phyloP scores from a whole-genome alignment of 1,140 invertebrate genomes.

The Maniola jurtina region DNA sequence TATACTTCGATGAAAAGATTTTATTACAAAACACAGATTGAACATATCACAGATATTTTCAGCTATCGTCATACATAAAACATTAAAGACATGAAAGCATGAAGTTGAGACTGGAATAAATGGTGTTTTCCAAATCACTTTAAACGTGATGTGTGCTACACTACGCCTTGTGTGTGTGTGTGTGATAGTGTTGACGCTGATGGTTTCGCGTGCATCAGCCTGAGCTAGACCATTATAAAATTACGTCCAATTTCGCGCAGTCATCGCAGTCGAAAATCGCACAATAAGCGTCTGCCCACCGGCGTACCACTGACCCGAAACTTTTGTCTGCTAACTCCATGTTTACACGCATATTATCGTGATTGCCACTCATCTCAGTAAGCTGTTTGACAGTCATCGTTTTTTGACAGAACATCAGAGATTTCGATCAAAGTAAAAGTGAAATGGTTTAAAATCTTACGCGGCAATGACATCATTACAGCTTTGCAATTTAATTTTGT shows the following conservation, averaged over 20 bases:
- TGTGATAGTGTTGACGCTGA: not conserved
- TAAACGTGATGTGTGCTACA: too few species aligned
- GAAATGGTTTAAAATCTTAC: not conserved
- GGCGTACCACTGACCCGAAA: constrained; percentile 39
- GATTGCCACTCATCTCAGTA: constrained; percentile 18
- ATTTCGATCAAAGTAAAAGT: constrained; percentile 9
- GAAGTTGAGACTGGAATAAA: too few species aligned
- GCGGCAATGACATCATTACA: constrained; percentile 4
- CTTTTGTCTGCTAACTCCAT: constrained; percentile 24
- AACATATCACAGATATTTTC: too few species aligned
- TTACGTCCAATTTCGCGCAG: constrained; percentile 30
- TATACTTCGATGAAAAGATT: too few species aligned
- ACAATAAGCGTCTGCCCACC: constrained; percentile 21
- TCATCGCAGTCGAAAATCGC: constrained; percentile 42
- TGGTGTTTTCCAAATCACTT: too few species aligned
- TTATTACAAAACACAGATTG: too few species aligned
- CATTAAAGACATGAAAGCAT: too few species aligned
- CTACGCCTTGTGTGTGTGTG: too few species aligned
- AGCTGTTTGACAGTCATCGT: constrained; percentile 1
- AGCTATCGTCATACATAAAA: too few species aligned
- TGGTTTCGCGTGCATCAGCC: not conserved
- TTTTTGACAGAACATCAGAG: not conserved
- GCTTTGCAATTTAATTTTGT: constrained; percentile 5
- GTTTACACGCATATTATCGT: constrained; percentile 23
- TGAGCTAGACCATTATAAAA: not conserved